Percentiles rank a stretch among this genome's conserved stretches.
phyloP scores from a whole-genome alignment of 2,888 invertebrate species.

The Catocala fraxini region DNA sequence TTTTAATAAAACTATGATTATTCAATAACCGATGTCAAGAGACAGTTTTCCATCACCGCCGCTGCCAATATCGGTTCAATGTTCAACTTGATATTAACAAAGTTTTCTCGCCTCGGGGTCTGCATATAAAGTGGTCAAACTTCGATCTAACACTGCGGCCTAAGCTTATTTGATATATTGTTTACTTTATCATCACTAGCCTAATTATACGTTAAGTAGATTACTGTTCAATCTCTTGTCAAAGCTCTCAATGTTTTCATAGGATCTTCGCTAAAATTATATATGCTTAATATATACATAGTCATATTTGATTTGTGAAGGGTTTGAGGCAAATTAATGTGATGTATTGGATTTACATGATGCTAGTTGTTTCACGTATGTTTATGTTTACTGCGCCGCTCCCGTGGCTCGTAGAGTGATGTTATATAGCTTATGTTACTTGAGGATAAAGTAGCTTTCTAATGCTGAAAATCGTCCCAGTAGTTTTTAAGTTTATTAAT shows the following conservation, averaged over 20 bases:
- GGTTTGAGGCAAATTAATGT: no score
- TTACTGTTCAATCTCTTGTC: neutral
- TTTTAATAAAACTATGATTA: conserved; percentile 3
- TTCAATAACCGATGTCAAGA: neutral
- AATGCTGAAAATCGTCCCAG: no score
- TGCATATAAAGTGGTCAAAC: conserved; percentile 35
- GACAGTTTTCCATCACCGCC: conserved; percentile 1
- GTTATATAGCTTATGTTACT: no score
- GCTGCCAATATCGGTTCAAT: neutral
- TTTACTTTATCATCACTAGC: conserved; percentile 14
- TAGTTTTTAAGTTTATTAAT: no score
- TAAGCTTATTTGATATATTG: conserved; percentile 24
- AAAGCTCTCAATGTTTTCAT: neutral
- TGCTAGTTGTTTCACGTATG: no score
- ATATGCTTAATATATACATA: no score
- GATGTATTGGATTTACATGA: no score
- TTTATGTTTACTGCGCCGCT: no score
- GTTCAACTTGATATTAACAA: conserved; percentile 37
- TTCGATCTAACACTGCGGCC: neutral
- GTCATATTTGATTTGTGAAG: no score
- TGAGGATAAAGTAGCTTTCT: no score
- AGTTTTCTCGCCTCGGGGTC: conserved; percentile 31
- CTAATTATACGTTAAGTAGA: neutral
- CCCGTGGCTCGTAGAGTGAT: no score
- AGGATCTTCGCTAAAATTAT: neutral